These are phyloP conservation scores for Upupa epops DNA, from an alignment of 2,113 vertebrate species.

Conservation along the genomic window DNA sequence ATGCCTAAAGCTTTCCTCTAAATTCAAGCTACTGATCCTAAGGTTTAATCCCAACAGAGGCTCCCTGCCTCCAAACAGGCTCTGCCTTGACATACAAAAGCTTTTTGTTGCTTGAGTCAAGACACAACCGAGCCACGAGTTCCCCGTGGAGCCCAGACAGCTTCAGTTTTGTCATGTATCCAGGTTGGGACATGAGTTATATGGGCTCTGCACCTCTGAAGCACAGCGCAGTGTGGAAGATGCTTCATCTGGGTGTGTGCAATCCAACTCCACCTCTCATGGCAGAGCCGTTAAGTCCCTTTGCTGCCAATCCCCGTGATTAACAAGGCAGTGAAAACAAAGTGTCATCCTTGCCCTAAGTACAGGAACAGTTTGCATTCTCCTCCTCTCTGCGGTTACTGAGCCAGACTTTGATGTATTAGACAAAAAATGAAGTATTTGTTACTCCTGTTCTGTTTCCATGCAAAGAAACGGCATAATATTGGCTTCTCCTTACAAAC, in stretches of 20 bases:
- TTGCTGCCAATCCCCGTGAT: not conserved
- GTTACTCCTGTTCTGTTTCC: constrained; percentile 21
- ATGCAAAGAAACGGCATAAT: constrained; percentile 54
- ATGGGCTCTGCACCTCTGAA: not conserved
- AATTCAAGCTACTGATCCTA: not conserved
- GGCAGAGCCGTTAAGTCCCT: not conserved
- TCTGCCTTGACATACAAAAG: not conserved
- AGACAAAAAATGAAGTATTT: not conserved
- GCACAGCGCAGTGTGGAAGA: not conserved
- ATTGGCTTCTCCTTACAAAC: constrained; percentile 33
- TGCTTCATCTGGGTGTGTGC: not conserved
- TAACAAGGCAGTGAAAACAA: constrained; percentile 27
- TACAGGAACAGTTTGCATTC: not conserved
- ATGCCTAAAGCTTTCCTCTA: not conserved
- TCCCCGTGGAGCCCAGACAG: not conserved
- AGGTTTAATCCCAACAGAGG: not conserved
- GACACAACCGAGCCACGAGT: not conserved
- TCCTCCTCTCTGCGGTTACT: constrained; percentile 13
- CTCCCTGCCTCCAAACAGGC: fast-evolving
- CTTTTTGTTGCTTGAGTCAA: not conserved
- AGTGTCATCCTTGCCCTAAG: constrained; percentile 29
- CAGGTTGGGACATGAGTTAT: not conserved
- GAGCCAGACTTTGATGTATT: not conserved
- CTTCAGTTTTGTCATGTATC: not conserved
- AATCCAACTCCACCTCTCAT: not conserved